Evolutionary conservation across 2,888 invertebrate genomes (phyloP).

Genomic region (Napeogenes inachia): DNA sequence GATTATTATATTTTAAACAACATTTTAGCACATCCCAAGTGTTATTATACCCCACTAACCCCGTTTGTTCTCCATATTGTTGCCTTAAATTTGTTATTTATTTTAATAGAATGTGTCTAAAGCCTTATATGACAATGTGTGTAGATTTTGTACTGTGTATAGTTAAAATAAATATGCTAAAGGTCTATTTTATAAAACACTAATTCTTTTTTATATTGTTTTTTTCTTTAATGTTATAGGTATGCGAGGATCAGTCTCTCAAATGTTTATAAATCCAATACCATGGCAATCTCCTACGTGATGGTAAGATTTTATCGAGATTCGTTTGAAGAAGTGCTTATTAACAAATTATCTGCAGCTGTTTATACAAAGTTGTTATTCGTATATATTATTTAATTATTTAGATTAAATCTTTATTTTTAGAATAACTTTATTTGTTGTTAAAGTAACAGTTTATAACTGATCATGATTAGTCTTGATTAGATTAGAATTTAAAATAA

Average conservation of each 20-base stretch:
- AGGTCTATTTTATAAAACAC: conserved; percentile 23
- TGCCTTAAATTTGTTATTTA: no score
- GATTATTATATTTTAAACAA: neutral
- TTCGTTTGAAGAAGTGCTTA: neutral
- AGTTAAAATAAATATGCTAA: no score
- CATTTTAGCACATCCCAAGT: no score
- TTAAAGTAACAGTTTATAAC: conserved; percentile 21
- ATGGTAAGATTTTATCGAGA: conserved; percentile 15
- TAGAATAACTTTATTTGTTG: conserved; percentile 33
- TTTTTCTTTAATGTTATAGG: conserved; percentile 53
- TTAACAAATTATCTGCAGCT: neutral
- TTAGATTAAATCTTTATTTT: conserved; percentile 21
- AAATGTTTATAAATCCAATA: conserved; percentile 80
- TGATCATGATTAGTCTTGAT: conserved; percentile 7
- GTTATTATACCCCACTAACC: no score
- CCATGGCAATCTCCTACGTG: conserved; percentile 78
- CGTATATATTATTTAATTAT: conserved; percentile 12
- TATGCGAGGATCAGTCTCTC: conserved; percentile 80
- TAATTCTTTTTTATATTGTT: conserved; percentile 6
- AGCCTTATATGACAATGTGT: no score
- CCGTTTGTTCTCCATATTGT: no score
- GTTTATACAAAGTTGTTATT: conserved; percentile 4
- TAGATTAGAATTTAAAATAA: conserved; percentile 24
- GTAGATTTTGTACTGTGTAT: no score
- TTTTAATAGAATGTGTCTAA: no score